Conservation (phyloP, 2,797 vertebrate genomes). For the Galago senegalensis region DNA sequence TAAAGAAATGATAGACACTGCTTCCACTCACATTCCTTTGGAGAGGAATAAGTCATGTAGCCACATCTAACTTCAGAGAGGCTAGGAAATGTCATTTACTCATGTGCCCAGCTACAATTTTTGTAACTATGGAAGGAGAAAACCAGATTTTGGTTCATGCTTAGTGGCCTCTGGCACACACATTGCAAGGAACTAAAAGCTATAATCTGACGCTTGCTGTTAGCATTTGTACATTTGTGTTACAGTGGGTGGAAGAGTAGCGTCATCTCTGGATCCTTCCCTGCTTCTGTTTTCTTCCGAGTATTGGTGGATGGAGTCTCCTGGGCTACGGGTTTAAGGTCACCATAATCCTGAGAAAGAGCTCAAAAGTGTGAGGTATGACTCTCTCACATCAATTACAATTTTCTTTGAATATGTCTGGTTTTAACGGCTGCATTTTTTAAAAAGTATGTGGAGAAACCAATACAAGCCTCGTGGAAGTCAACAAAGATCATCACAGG, state of each 20-base stretch:
- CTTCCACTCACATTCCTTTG: not conserved
- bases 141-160: not conserved
- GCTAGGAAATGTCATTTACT: not conserved
- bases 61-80: not conserved
- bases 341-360: not conserved
- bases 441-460: constrained; percentile 53
- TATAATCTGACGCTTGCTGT: not conserved
- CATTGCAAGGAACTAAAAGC: constrained; percentile 22
- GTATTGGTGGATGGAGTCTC: not conserved
- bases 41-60: not conserved
- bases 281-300: not conserved
- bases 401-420: constrained; percentile 60
- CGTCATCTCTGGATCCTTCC: not conserved
- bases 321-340: not conserved
- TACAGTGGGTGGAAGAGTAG: not conserved
- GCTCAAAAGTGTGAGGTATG: not conserved
- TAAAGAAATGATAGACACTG: not conserved
- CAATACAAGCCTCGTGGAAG: constrained; percentile 51
- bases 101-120: not conserved
- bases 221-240: not conserved
- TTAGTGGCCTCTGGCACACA: not conserved
- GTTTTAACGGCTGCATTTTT: constrained; percentile 63
- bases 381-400: not conserved
- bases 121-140: not conserved
- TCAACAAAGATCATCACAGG: constrained; percentile 64